Base-by-base conservation (phyloP, 35 echinoderm and acorn worm species). In the Strongylocentrotus purpuratus region DNA sequence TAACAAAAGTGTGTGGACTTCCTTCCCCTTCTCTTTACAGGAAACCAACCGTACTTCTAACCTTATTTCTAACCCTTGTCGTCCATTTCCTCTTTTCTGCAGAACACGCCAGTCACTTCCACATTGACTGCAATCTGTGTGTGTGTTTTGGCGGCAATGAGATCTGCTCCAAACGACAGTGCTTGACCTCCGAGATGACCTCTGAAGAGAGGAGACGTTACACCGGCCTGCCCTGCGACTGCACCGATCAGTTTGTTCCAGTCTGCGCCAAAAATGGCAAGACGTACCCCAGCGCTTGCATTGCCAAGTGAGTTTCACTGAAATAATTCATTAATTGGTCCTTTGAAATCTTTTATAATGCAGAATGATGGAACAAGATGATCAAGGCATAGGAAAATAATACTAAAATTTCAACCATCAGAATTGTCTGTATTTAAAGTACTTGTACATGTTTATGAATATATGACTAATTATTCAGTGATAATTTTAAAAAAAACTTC, bases 241-340 rank as follows among this genome's bases (percentile, higher is more conserved):
- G 98, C 48, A 94, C 98, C 17, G 98, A 99, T 65, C 97, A 99
- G 92, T 99, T 97, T 33, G 95, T 98, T 9, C 98, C 98, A 28
- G 97, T 99, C 18, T 99, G 98, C 95, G 98, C 94, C 55, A 90
- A 91, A 71, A 99, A 99, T 86, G 98, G 98, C 45, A 96, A 96
- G 92, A 99, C 98, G 9, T 99, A 99, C 85, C 98, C 98, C n/a
- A 99, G 96, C 97, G 98, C 96, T 85, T 97, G 97, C 94, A 85
- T 97, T 46, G 98, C 97, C 31, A 96, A 95, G 98, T 99, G 96
- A 96, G 97, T 95, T 25, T 59, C 4, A 28, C 28, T n/a, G 22
- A 78, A 22, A 3, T 3, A 41, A 41, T 41, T 41, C 3, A 41
- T n/a, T n/a, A 55, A 55, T 15, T 14, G 10, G 6, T 52, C 15